Evolutionary conservation across 2,113 vertebrate species (phyloP), one percentile per base, ranked within the genome.

Genomic region (Peromyscus maniculatus): DNA sequence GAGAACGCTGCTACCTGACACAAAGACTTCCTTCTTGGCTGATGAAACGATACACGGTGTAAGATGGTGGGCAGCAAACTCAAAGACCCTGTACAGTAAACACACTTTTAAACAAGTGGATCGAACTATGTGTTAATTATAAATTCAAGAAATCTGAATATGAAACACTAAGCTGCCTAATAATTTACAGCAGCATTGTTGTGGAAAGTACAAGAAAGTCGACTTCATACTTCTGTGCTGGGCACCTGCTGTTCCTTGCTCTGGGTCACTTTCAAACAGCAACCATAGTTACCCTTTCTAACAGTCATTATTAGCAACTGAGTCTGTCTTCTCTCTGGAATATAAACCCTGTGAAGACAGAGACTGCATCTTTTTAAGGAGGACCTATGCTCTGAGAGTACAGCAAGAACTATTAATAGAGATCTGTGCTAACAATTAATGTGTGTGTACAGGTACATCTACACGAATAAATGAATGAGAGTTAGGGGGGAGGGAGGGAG

Each of bases 91-190:
- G 28, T 31, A 74, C 5, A 11, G 19, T 13, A 78, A n/a, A 31
- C 26, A 39, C 4, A 64, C 31, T 90, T 90, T 80, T 88, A 90
- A 52, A 49, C n/a, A 46, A 39, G 66, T 57, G 46, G 66, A 69
- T 0, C 46, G 4, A 55, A 52, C 1, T 52, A 17, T 77, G 12
- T 74, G 7, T 43, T 43, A 93, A 64, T 83, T 87, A 67, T 59
- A 82, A 67, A n/a, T 49, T 84, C 43, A 91, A 57, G 52, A 93
- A 95, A 89, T 7, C 17, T 71, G 26, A 62, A 46, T 84, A 80
- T 15, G 21, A 59, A 87, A 92, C 96, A 75, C 64, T 46, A 87
- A 74, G 52, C 74, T 15, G 12, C 26, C 66, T 86, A 57, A 59
- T 88, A 95, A 88, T 52, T 95, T 39, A 55, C 33, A 91, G 75